Conservation (phyloP, 2,797 vertebrate species). For the Phalloptychus januarius region DNA sequence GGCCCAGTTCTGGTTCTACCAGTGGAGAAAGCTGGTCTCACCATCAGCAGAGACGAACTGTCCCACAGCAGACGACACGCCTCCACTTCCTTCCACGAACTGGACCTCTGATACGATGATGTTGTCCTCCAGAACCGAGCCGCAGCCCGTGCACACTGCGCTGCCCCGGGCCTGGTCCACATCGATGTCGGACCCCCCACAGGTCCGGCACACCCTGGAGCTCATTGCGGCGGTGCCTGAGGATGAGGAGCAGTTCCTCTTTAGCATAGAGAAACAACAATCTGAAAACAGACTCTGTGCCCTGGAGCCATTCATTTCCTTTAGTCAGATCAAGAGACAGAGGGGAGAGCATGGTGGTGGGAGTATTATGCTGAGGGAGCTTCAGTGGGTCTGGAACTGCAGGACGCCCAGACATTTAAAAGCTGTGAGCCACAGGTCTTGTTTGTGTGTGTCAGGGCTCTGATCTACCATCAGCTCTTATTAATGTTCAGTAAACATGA, state of each 20-base stretch:
- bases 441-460: no score
- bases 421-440: no score
- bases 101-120: constrained; percentile 97
- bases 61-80: constrained; percentile 91
- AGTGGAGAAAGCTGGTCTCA: constrained; percentile 58
- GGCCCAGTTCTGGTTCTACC: neutral
- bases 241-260: neutral
- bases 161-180: constrained; percentile 92
- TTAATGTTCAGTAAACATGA: no score
- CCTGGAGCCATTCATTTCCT: neutral
- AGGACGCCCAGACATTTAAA: no score
- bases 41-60: constrained; percentile 96
- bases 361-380: neutral
- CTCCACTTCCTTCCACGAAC: constrained; percentile 94
- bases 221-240: constrained; percentile 77
- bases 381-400: neutral
- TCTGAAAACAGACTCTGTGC: neutral
- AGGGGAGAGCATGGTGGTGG: neutral
- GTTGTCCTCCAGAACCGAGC: constrained; percentile 96
- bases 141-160: constrained; percentile 92
- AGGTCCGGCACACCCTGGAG: constrained; percentile 87
- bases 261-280: neutral
- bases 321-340: neutral
- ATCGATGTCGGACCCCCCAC: constrained; percentile 92
- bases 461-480: no score